phyloP scores from a whole-genome alignment of 2,797 vertebrate species.

The Arnoldichthys spilopterus region DNA sequence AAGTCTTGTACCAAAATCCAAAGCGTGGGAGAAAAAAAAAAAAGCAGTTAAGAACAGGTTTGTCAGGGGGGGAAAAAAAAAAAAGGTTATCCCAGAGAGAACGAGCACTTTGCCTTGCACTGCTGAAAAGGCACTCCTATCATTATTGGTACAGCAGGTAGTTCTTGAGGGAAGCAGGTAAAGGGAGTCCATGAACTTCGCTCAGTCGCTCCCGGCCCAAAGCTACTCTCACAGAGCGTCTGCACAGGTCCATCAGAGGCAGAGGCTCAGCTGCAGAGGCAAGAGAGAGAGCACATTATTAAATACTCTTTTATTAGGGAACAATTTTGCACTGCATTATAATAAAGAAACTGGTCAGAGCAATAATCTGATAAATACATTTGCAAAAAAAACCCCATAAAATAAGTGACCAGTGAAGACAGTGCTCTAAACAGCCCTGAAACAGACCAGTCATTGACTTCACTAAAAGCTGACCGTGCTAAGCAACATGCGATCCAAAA shows the following conservation, averaged over 20 bases:
- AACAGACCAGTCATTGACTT: too few species aligned
- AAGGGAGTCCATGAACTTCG: slow-evolving; percentile 90
- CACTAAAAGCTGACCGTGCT: too few species aligned
- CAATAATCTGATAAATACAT: too few species aligned
- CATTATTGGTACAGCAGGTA: slow-evolving; percentile 98
- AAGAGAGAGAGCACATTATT: slow-evolving; percentile 35
- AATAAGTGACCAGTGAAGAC: too few species aligned
- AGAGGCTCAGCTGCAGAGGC: slow-evolving; percentile 88
- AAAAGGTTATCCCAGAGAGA: slow-evolving; percentile 53
- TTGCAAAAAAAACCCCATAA: too few species aligned
- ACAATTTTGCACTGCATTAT: not conserved
- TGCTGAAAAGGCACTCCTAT: slow-evolving; percentile 47
- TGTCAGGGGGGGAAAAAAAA: slow-evolving; percentile 62
- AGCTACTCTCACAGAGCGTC: slow-evolving; percentile 91
- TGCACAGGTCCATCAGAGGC: slow-evolving; percentile 96
- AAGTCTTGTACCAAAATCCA: slow-evolving; percentile 64
- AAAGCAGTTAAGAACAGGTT: slow-evolving; percentile 67
- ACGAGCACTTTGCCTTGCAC: slow-evolving; percentile 53
- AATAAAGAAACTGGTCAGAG: too few species aligned
- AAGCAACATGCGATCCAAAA: too few species aligned
- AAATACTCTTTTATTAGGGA: too few species aligned
- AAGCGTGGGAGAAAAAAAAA: slow-evolving; percentile 53
- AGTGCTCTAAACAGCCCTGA: too few species aligned
- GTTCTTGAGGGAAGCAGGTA: slow-evolving; percentile 96
- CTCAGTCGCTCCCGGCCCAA: slow-evolving; percentile 91